phyloP scores from a whole-genome alignment of 2,797 vertebrate genomes.

The Anabas testudineus region DNA sequence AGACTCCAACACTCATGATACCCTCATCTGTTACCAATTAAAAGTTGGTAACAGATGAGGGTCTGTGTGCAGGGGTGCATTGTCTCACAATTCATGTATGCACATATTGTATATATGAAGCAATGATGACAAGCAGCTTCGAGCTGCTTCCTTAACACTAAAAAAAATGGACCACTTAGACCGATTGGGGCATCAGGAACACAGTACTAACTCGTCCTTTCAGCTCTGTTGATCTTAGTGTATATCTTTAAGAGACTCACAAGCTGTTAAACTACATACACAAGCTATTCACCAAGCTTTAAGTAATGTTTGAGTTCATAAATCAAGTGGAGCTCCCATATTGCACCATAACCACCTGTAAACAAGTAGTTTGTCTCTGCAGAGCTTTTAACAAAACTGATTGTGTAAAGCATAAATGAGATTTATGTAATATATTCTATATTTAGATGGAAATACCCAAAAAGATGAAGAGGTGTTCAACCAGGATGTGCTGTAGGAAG shows the following conservation, averaged over 20 bases:
- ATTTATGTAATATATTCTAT: too few relatives aligned
- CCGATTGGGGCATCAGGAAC: not conserved
- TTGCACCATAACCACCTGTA: not conserved
- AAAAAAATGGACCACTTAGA: not conserved
- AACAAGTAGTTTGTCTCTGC: not conserved
- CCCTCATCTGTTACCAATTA: too few relatives aligned
- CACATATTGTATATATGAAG: not conserved
- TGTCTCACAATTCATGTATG: not conserved
- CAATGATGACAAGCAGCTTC: not conserved
- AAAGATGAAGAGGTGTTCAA: not conserved
- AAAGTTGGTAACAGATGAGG: too few relatives aligned
- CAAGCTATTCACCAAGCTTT: not conserved
- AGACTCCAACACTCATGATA: too few relatives aligned
- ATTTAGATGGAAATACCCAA: not conserved
- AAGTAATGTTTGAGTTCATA: not conserved
- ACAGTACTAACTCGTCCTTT: not conserved
- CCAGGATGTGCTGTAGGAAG: not conserved
- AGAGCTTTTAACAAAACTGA: not conserved
- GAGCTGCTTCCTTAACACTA: not conserved
- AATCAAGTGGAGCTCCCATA: not conserved
- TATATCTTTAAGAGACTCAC: too few relatives aligned
- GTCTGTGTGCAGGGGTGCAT: not conserved
- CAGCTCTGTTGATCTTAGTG: not conserved
- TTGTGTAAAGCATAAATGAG: not conserved
- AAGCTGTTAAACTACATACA: not conserved